Evolutionary conservation across 1,140 invertebrate genomes (phyloP).

Genomic region (Ceratosolen solmsi): DNA sequence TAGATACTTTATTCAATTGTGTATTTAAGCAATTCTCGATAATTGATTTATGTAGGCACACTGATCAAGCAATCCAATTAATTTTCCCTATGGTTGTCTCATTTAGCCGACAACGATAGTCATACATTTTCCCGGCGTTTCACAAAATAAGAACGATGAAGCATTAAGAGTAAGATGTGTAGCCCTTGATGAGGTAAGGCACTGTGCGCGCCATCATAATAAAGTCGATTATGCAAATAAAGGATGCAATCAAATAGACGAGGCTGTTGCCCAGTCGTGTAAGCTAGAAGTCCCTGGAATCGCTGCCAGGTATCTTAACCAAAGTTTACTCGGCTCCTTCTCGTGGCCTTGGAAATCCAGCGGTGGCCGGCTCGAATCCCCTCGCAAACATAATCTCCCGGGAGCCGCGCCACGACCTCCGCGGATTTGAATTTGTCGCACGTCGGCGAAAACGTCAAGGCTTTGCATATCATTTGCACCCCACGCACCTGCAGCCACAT

Average conservation of each 20-base stretch:
- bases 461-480: conserved; percentile 53
- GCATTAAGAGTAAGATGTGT: not conserved
- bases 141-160: not conserved
- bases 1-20: not conserved
- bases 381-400: conserved; percentile 3
- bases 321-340: conserved; percentile 52
- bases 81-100: not conserved
- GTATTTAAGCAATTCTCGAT: not conserved
- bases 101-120: not conserved
- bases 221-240: conserved; percentile 17
- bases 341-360: conserved; percentile 53
- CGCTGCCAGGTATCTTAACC: not conserved
- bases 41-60: not conserved
- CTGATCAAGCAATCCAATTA: not conserved
- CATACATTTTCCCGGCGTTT: not conserved
- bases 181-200: no score
- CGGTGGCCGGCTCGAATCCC: not conserved
- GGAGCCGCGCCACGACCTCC: not conserved
- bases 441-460: conserved; percentile 48
- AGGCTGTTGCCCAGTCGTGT: not conserved
- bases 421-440: conserved; percentile 61
- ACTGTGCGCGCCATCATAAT: not conserved
- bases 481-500: not conserved
- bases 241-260: not conserved
- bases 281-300: not conserved